phyloP scores from a whole-genome alignment of 2,797 vertebrate genomes.

The Peromyscus attwateri region DNA sequence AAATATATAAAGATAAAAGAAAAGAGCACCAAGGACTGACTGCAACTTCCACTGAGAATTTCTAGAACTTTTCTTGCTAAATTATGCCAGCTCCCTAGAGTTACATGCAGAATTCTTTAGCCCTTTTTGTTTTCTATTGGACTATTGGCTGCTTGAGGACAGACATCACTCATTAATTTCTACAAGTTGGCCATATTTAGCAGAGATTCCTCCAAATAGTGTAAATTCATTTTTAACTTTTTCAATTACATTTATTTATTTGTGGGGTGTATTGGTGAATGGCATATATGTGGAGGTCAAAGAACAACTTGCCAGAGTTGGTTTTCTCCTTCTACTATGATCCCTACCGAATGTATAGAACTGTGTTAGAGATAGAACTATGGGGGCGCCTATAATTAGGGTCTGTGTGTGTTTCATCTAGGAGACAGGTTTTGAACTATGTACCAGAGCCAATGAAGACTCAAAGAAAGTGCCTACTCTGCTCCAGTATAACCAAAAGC shows the following conservation, averaged over 20 bases:
- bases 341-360: not conserved
- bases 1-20: conserved; percentile 43
- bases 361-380: not conserved
- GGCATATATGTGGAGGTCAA: not conserved
- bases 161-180: conserved; percentile 34
- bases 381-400: not conserved
- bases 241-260: not conserved
- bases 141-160: conserved; percentile 19
- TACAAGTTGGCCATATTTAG: not conserved
- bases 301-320: not conserved
- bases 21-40: not conserved
- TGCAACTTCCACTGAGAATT: conserved; percentile 11
- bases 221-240: not conserved
- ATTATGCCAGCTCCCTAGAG: not conserved
- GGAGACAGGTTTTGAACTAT: not conserved
- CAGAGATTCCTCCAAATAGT: not conserved
- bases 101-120: not conserved
- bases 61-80: conserved; percentile 25
- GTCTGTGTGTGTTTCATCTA: not conserved
- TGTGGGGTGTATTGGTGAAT: not conserved
- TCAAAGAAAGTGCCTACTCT: not conserved
- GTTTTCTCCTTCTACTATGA: not conserved
- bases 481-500: not conserved
- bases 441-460: not conserved
- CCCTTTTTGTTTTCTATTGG: not conserved